These are phyloP conservation scores for Pocillopora verrucosa DNA, from an alignment of 64 coral and sea anemone species.

Conservation along the genomic window DNA sequence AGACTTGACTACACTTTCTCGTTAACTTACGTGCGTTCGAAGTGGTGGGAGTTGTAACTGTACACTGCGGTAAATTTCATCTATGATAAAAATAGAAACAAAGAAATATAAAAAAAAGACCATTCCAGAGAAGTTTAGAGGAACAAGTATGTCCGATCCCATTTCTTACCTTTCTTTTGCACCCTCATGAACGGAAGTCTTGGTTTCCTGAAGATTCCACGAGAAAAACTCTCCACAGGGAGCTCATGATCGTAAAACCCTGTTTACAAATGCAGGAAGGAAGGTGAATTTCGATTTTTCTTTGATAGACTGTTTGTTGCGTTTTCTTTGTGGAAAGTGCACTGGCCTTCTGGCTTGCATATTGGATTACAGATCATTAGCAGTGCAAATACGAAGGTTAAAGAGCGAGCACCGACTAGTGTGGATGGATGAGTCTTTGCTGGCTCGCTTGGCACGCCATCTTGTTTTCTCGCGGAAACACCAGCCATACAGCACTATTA, in stretches of 20 bases:
- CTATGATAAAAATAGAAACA: slow-evolving; percentile 4
- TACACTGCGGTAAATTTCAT: slow-evolving; percentile 66
- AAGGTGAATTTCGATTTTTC: not conserved
- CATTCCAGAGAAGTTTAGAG: too few relatives aligned
- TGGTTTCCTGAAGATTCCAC: slow-evolving; percentile 56
- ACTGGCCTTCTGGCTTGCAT: too few relatives aligned
- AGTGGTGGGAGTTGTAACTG: slow-evolving; percentile 71
- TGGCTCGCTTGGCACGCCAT: too few relatives aligned
- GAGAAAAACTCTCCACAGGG: slow-evolving; percentile 50
- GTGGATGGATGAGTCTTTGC: too few relatives aligned
- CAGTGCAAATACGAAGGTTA: too few relatives aligned
- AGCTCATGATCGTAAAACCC: slow-evolving; percentile 86
- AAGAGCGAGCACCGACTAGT: too few relatives aligned
- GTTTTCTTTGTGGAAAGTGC: too few relatives aligned
- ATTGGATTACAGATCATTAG: too few relatives aligned
- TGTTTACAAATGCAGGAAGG: not conserved
- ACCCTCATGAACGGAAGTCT: slow-evolving; percentile 55
- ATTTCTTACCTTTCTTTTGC: slow-evolving; percentile 46
- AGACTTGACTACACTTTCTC: not conserved
- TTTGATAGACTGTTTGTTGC: not conserved
- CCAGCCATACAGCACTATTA: too few relatives aligned
- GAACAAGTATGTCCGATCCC: not conserved
- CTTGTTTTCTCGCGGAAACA: too few relatives aligned
- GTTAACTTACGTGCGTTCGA: slow-evolving; percentile 45
- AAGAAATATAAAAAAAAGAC: not conserved